Evolutionary conservation across 1,140 invertebrate genomes (phyloP).

Genomic region (Trichomalopsis sarcophagae): DNA sequence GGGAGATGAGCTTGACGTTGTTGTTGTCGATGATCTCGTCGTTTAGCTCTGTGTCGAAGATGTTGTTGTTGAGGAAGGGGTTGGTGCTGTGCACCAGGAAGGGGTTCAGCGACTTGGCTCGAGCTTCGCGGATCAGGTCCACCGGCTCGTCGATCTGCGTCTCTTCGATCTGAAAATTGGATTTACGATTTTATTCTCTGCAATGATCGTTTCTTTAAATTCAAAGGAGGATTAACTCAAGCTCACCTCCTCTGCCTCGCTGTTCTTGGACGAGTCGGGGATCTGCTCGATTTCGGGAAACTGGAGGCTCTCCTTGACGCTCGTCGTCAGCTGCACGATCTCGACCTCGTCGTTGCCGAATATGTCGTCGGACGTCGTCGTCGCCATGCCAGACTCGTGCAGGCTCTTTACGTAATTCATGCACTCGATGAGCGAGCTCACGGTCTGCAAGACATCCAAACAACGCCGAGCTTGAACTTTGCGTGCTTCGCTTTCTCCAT

Average conservation of each 20-base stretch:
- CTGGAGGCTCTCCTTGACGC: slow-evolving; percentile 68
- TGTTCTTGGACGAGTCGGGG: slow-evolving; percentile 66
- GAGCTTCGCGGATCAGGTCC: slow-evolving; percentile 70
- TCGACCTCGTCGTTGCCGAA: slow-evolving; percentile 63
- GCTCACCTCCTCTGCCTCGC: slow-evolving; percentile 65
- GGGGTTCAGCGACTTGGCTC: slow-evolving; percentile 55
- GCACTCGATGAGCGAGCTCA: slow-evolving; percentile 68
- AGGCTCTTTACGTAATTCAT: slow-evolving; percentile 72
- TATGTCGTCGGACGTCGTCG: slow-evolving; percentile 48
- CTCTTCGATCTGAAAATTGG: slow-evolving; percentile 63
- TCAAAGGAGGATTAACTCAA: background rate
- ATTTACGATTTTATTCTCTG: background rate
- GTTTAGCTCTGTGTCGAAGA: background rate
- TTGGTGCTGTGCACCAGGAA: slow-evolving; percentile 10
- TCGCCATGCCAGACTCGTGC: slow-evolving; percentile 52
- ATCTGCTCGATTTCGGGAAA: slow-evolving; percentile 72
- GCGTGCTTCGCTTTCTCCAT: background rate
- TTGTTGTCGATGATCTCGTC: slow-evolving; percentile 52
- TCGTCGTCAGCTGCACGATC: slow-evolving; percentile 69
- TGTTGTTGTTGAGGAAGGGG: slow-evolving; percentile 23
- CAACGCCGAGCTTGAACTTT: background rate
- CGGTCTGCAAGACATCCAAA: slow-evolving; percentile 61
- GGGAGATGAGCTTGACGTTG: slow-evolving; percentile 22
- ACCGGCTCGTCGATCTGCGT: slow-evolving; percentile 65
- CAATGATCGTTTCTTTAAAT: background rate